Base-by-base conservation (phyloP, 2,797 vertebrate genomes). In the Hippoglossus hippoglossus region DNA sequence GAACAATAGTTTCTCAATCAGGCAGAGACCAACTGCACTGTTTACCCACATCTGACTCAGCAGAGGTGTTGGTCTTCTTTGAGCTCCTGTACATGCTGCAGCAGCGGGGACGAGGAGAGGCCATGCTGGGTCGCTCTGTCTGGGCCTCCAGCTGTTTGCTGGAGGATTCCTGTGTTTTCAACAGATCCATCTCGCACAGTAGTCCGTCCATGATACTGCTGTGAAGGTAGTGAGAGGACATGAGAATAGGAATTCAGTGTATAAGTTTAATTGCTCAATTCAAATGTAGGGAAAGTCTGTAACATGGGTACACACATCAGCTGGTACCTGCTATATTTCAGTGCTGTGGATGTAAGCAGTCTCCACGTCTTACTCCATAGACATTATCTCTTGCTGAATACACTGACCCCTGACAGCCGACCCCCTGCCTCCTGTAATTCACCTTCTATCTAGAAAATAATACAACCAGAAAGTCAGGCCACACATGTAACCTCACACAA, bases 251-350 rank as follows among this genome's bases (percentile, higher is more conserved):
- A 31, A 31, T 31, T 52, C 21, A 21, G 3, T 55, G 50, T 76
- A 59, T 10, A 25, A 67, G 36, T 67, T 52, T 72, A 66, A 75
- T 58, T 60, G 44, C 21, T 8, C 28, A 31, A 57, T 59, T 63
- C 46, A 77, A 67, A 65, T 82, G 39, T 53, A 67, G 21, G 49
- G 59, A 58, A 62, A 16, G 34, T 61, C 39, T 77, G 41, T 70
- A 69, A 62, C 15, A 34, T 12, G 6, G 65, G 24, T 22, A 59
- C 26, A 59, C 31, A 24, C 13, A 26, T 19, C 67, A 80, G 69
- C 67, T 71, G 73, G 57, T 80, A 92, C 92, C 89, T 94, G 88
- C 36, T 93, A 88, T 77, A 86, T 90, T 75, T 91, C 83, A 18
- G 82, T 63, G 55, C 74, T 71, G 13, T 86, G 80, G 67, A 85